These are phyloP conservation scores for Parapristionchus giblindavisi DNA, from an alignment of 2,888 invertebrate genomes.

Conservation along the genomic window DNA sequence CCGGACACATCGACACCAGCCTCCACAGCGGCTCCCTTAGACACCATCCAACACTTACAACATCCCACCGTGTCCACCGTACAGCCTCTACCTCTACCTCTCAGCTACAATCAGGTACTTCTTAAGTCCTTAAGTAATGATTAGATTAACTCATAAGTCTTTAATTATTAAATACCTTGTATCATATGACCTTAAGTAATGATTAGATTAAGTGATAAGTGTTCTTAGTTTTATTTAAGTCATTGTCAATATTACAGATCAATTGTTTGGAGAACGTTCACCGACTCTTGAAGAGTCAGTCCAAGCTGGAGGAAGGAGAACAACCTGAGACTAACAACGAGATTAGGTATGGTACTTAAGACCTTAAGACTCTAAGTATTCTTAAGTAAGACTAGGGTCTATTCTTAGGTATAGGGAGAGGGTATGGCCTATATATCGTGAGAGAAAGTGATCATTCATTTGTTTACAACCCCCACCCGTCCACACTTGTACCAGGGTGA, in stretches of 20 bases:
- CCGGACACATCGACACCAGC: constrained; percentile 23
- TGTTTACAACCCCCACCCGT: no score
- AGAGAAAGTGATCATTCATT: no score
- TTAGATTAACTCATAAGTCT: no score
- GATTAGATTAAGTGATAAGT: no score
- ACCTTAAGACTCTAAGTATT: no score
- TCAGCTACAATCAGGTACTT: constrained; percentile 44
- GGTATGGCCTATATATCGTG: no score
- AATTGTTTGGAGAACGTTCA: constrained; percentile 69
- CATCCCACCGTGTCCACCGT: neutral
- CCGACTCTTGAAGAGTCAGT: constrained; percentile 64
- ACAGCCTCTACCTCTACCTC: constrained; percentile 32
- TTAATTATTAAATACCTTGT: no score
- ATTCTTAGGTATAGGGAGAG: no score
- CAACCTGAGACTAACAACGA: constrained; percentile 13
- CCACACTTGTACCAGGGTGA: no score
- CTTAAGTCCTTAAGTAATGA: no score
- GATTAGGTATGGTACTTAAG: constrained; percentile 24
- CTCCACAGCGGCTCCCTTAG: neutral
- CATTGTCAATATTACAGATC: constrained; percentile 51
- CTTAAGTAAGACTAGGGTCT: no score
- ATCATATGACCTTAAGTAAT: no score
- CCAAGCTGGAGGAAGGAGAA: constrained; percentile 24
- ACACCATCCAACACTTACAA: constrained; percentile 9
- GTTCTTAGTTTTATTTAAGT: neutral